Conservation (phyloP, 2,888 invertebrate species). For the Drosophila kanekoi region DNA sequence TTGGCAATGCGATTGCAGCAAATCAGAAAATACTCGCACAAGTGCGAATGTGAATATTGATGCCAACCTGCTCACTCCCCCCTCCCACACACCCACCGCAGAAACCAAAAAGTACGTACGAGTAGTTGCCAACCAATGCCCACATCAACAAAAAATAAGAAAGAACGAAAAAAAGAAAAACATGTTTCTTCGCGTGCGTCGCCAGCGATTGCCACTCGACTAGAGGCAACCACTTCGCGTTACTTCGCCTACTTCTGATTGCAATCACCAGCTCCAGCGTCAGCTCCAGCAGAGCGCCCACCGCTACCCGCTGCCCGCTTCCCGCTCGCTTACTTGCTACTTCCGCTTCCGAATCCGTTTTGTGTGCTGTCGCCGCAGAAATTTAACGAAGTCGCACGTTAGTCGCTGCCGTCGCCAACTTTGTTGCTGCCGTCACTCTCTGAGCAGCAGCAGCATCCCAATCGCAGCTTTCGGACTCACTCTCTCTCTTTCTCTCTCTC, state of each 20-base stretch:
- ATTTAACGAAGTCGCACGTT: conserved; percentile 81
- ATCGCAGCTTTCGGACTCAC: conserved; percentile 32
- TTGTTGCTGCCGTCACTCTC: conserved; percentile 33
- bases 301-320: conserved; percentile 31
- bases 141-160: conserved; percentile 6
- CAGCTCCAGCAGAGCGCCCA: conserved; percentile 1
- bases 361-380: conserved; percentile 82
- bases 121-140: conserved; percentile 39
- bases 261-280: conserved; percentile 19
- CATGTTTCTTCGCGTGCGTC: conserved; percentile 16
- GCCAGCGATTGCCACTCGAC: conserved; percentile 46
- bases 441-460: conserved; percentile 28
- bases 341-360: conserved; percentile 81
- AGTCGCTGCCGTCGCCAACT: conserved; percentile 50
- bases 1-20: conserved; percentile 70
- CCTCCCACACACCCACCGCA: background rate
- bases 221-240: conserved; percentile 66
- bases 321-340: conserved; percentile 77
- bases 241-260: conserved; percentile 65
- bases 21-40: conserved; percentile 80
- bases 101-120: conserved; percentile 6
- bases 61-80: conserved; percentile 18
- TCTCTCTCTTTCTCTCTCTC: conserved; percentile 6
- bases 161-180: too few relatives aligned
- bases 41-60: conserved; percentile 82